Conservation (phyloP, 2,888 invertebrate genomes). For the Phaedon cochleariae region DNA sequence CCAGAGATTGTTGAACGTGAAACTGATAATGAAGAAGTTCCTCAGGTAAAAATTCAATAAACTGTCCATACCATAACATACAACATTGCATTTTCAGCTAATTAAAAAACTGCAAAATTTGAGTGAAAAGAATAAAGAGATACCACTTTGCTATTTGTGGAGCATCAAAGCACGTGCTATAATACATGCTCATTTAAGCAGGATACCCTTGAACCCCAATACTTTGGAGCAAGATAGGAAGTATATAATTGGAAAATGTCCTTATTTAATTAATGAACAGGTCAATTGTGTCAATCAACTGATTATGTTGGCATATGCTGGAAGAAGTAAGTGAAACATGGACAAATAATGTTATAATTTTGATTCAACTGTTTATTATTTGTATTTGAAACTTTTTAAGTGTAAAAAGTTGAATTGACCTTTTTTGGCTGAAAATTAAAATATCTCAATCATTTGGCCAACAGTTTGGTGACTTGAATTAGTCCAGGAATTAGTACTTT, state of each 20-base stretch:
- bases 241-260: slow-evolving; percentile 87
- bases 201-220: slow-evolving; percentile 78
- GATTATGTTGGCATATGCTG: slow-evolving; percentile 88
- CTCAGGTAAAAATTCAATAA: slow-evolving; percentile 57
- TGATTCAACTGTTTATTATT: too few species aligned
- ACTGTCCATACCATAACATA: background rate
- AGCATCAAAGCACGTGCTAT: slow-evolving; percentile 93
- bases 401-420: too few species aligned
- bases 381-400: too few species aligned
- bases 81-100: slow-evolving; percentile 66
- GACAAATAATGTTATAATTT: slow-evolving; percentile 31
- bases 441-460: too few species aligned
- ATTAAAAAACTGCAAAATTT: slow-evolving; percentile 91
- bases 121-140: slow-evolving; percentile 95
- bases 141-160: slow-evolving; percentile 90
- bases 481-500: too few species aligned
- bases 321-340: slow-evolving; percentile 73
- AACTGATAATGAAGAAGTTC: slow-evolving; percentile 94
- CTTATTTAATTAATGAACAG: slow-evolving; percentile 97
- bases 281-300: slow-evolving; percentile 94
- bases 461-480: too few species aligned
- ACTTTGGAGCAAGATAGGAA: slow-evolving; percentile 87
- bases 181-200: slow-evolving; percentile 93
- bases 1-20: slow-evolving; percentile 92
- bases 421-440: too few species aligned